Percentiles rank a stretch among this genome's conserved stretches.
Conservation (phyloP, 2,888 invertebrate species). For the Pantelozetes paolii region DNA sequence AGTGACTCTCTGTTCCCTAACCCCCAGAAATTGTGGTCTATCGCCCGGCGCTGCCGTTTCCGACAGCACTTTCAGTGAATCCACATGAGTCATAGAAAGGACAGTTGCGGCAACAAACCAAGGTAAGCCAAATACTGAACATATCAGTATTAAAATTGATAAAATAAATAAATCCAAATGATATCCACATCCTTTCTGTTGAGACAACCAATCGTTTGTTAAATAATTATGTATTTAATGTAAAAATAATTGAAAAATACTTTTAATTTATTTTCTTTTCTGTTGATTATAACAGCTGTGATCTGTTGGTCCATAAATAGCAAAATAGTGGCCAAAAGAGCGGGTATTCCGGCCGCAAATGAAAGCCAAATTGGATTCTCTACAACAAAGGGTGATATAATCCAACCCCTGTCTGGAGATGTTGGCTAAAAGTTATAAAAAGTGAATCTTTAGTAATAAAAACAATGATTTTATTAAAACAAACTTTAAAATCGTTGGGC, state of each 20-base stretch:
- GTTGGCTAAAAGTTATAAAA: constrained; percentile 55
- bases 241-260: no score
- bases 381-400: constrained; percentile 50
- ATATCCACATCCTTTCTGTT: constrained; percentile 89
- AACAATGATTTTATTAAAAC: background rate
- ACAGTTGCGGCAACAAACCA: constrained; percentile 98
- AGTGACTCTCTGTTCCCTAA: constrained; percentile 86
- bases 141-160: constrained; percentile 78
- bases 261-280: constrained; percentile 95
- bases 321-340: constrained; percentile 87
- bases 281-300: constrained; percentile 95
- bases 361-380: constrained; percentile 85
- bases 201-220: no score
- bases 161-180: constrained; percentile 89
- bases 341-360: constrained; percentile 78
- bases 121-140: constrained; percentile 86
- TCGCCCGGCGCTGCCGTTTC: constrained; percentile 97
- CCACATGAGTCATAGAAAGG: constrained; percentile 93
- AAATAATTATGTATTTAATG: no score
- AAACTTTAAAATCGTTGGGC: constrained; percentile 70
- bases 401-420: constrained; percentile 57
- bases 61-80: constrained; percentile 88
- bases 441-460: no score
- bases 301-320: constrained; percentile 99
- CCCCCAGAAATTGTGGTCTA: constrained; percentile 90